Conservation (phyloP, 2,797 vertebrate species). For the Acomys russatus region DNA sequence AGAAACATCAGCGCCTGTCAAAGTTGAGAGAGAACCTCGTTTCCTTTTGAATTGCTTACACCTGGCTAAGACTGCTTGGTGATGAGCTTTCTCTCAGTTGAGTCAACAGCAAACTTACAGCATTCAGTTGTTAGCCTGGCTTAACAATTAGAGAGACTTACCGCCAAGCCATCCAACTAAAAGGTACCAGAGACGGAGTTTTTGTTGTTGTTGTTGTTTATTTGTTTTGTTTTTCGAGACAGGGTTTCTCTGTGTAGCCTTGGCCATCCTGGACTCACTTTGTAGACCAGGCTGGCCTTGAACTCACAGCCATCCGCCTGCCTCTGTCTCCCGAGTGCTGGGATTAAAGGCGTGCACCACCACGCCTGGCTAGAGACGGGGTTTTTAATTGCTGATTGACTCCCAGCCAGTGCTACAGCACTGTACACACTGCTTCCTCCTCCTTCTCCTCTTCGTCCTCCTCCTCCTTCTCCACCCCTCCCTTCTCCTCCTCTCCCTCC, state of each 20-base stretch:
- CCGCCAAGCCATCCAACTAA: background rate
- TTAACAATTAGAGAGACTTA: slow-evolving; percentile 16
- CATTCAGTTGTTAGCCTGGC: background rate
- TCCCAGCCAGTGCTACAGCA: background rate
- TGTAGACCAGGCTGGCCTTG: no score
- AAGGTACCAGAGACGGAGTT: background rate
- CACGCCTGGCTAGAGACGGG: no score
- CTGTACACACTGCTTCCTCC: background rate
- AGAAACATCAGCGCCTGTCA: background rate
- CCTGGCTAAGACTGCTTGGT: background rate
- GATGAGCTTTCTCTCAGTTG: background rate
- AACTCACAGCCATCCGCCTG: no score
- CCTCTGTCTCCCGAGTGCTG: no score
- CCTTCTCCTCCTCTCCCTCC: no score
- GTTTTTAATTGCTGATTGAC: background rate
- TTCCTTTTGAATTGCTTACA: slow-evolving; percentile 18
- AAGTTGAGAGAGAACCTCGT: slow-evolving; percentile 14
- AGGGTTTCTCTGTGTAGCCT: no score
- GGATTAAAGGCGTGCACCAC: no score
- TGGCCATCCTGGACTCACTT: no score
- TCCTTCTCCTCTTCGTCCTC: no score
- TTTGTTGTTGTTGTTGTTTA: no score
- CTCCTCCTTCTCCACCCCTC: no score
- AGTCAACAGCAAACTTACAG: background rate
- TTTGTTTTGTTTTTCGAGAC: no score